Evolutionary conservation across 2,797 vertebrate genomes (phyloP).

Genomic region (Sciaenops ocellatus): DNA sequence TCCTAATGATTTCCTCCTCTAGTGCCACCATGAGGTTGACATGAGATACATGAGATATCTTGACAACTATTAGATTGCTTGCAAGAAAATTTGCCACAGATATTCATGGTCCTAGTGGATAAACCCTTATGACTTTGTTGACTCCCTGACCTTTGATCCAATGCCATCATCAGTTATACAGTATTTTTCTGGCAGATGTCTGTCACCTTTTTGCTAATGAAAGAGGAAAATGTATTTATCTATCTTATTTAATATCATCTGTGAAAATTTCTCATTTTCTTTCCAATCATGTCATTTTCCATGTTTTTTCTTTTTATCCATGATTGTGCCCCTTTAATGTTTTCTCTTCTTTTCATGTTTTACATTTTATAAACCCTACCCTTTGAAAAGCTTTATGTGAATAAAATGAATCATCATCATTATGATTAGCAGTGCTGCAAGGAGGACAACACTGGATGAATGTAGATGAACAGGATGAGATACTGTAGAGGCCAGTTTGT

Average conservation of each 20-base stretch:
- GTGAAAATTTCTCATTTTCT: constrained; percentile 6
- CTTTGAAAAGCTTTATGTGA: constrained; percentile 5
- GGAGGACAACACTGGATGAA: constrained; percentile 38
- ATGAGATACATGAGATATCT: too few species aligned
- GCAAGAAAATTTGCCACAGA: background rate
- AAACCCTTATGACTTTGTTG: background rate
- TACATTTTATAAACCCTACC: background rate
- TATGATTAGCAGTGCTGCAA: background rate
- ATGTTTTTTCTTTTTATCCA: background rate
- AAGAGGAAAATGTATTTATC: background rate
- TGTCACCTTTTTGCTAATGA: background rate
- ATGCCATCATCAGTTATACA: background rate
- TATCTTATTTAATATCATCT: constrained; percentile 3
- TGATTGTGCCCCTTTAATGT: background rate
- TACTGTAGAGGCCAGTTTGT: constrained; percentile 3
- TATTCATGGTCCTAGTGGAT: background rate
- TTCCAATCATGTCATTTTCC: constrained; percentile 11
- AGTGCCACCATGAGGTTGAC: too few species aligned
- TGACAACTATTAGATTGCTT: background rate
- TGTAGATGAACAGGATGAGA: constrained; percentile 13
- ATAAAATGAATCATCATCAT: constrained; percentile 22
- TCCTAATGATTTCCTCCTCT: too few species aligned
- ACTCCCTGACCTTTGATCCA: too few species aligned
- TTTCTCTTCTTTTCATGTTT: constrained; percentile 17
- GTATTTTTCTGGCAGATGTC: background rate